Evolutionary conservation across 1,140 invertebrate species (phyloP), one percentile per base, ranked within the genome.

Genomic region (Choristoneura fumiferana): DNA sequence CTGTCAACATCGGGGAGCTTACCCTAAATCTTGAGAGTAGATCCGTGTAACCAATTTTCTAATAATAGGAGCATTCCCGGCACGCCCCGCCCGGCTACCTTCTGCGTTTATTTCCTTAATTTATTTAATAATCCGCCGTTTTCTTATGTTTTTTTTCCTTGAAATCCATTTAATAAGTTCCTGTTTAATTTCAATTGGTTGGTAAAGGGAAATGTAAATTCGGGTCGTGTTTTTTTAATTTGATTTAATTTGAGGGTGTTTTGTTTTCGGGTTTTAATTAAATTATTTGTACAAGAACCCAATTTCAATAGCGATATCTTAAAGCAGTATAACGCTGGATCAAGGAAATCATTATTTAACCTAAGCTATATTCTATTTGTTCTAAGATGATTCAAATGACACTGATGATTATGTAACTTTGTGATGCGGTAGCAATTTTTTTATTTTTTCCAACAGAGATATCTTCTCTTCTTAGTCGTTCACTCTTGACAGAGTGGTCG

Each of bases 101-200:
- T 18, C 29, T 49, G 43, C 43, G 17, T 6, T 29, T 29, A 29
- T 29, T 29, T 17, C 43, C 43, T 33, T 49, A 29, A 29, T 29
- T 29, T 29, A 17, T 49, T 49, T 49, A 49, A 49, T 49, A 49
- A 49, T 29, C 43, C 43, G 22, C 43, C 43, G 22, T 49, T 49
- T 49, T 49, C 22, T 49, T 4, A 29, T 49, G 12, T 49, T 49
- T 49, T 40, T n/a, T 43, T 49, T 45, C 43, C 43, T 33, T 49
- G 18, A 49, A 49, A 49, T 49, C 22, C 22, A 12, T 49, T 49
- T 49, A 49, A 49, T 49, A 49, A 49, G 17, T 22, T 49, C 22
- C 43, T 49, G 43, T 49, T 49, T 49, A 49, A 49, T 49, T 49
- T 49, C 17, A 49, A 49, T 49, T 49, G 43, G 43, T 18, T 22